phyloP scores from a whole-genome alignment of 2,888 invertebrate genomes.

The Ditula angustiorana region DNA sequence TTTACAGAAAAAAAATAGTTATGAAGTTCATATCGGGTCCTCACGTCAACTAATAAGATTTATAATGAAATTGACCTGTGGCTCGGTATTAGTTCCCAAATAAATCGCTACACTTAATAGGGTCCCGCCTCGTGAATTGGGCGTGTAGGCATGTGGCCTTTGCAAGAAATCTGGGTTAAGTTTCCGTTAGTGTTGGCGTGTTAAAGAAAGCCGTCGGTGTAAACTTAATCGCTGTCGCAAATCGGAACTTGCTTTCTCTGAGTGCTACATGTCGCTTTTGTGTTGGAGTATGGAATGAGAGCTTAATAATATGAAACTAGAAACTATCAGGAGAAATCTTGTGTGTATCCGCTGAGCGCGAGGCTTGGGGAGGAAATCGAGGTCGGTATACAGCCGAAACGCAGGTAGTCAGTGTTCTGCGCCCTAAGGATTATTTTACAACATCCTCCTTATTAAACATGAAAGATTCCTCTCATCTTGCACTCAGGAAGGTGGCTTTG shows the following conservation, averaged over 20 bases:
- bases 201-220: constrained; percentile 47
- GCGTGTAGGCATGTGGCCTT: constrained; percentile 36
- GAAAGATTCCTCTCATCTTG: constrained; percentile 29
- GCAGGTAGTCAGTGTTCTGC: constrained; percentile 63
- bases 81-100: neutral
- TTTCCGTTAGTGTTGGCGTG: constrained; percentile 48
- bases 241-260: constrained; percentile 60
- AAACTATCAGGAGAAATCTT: constrained; percentile 76
- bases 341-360: constrained; percentile 71
- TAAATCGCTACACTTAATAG: constrained; percentile 14
- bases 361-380: constrained; percentile 72
- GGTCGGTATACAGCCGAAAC: constrained; percentile 56
- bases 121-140: constrained; percentile 16
- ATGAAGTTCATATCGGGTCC: constrained; percentile 1
- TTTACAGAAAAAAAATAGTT: constrained; percentile 21
- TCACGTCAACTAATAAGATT: constrained; percentile 32
- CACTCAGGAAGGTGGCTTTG: constrained; percentile 41
- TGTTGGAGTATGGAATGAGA: constrained; percentile 58
- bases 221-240: constrained; percentile 49
- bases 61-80: constrained; percentile 20
- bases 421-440: constrained; percentile 41
- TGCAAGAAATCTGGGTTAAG: constrained; percentile 49
- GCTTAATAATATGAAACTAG: constrained; percentile 65
- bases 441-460: constrained; percentile 32
- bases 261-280: constrained; percentile 42